phyloP scores from a whole-genome alignment of 2,888 invertebrate genomes.

The Nycteola revayana region DNA sequence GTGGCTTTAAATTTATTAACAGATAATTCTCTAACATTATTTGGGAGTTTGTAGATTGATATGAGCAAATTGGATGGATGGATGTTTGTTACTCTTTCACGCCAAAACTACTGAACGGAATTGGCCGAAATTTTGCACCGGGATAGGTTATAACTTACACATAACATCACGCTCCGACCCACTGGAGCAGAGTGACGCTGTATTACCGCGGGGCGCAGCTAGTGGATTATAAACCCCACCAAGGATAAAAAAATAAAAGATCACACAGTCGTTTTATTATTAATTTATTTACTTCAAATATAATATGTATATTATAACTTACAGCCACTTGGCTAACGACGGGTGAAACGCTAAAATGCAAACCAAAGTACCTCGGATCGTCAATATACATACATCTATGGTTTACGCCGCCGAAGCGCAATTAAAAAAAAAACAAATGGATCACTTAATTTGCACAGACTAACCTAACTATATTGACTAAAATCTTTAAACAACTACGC shows the following conservation, averaged over 20 bases:
- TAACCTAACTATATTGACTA: constrained; percentile 41
- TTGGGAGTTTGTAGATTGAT: too few species aligned
- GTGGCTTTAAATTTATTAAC: too few species aligned
- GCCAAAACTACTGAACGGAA: too few species aligned
- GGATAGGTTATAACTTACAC: too few species aligned
- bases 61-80: too few species aligned
- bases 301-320: constrained; percentile 81
- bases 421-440: constrained; percentile 46
- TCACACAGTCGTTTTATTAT: constrained; percentile 63
- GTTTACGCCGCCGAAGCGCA: constrained; percentile 7
- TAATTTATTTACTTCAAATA: constrained; percentile 80
- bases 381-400: constrained; percentile 32
- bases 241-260: constrained; percentile 37
- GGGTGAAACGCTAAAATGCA: constrained; percentile 30
- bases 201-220: too few species aligned
- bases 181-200: too few species aligned
- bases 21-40: too few species aligned
- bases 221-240: not conserved
- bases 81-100: too few species aligned
- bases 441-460: constrained; percentile 41
- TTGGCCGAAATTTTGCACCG: too few species aligned
- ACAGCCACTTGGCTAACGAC: constrained; percentile 58
- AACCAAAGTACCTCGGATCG: constrained; percentile 31
- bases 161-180: too few species aligned
- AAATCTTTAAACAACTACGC: constrained; percentile 35